Evolutionary conservation across 2,888 invertebrate species (phyloP).

Genomic region (Ennomos fuscantarius): DNA sequence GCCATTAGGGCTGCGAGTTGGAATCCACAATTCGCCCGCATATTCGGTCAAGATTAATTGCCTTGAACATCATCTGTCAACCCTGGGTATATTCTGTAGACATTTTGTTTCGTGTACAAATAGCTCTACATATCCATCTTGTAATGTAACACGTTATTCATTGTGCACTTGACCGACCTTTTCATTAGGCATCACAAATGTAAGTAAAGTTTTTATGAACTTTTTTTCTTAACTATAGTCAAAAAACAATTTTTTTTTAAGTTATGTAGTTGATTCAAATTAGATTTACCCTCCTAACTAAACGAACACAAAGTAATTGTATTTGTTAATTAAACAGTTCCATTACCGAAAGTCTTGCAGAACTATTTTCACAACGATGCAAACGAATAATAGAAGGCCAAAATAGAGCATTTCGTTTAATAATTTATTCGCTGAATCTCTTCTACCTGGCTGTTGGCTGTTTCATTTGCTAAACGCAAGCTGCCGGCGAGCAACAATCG

Average conservation of each 20-base stretch:
- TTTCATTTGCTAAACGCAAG: constrained; percentile 73
- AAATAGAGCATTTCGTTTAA: constrained; percentile 56
- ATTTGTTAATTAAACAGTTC: constrained; percentile 5
- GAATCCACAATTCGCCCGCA: constrained; percentile 73
- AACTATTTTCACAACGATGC: constrained; percentile 39
- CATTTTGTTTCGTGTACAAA: constrained; percentile 76
- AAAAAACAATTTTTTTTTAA: too few species aligned
- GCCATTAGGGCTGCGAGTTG: constrained; percentile 63
- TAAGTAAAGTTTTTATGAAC: not conserved
- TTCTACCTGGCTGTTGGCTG: constrained; percentile 67
- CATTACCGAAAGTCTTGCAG: constrained; percentile 4
- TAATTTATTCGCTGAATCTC: constrained; percentile 68
- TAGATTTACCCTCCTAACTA: too few species aligned
- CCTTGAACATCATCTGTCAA: constrained; percentile 80
- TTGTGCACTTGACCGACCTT: constrained; percentile 21
- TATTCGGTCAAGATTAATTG: constrained; percentile 83
- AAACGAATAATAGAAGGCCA: constrained; percentile 36
- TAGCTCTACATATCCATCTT: constrained; percentile 60
- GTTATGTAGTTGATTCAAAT: too few species aligned
- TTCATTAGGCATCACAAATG: not conserved
- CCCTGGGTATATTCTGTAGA: constrained; percentile 67
- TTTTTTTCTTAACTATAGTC: too few species aligned
- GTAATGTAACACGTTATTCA: constrained; percentile 28
- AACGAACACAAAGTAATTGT: constrained; percentile 3
- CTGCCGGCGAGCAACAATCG: constrained; percentile 70